Evolutionary conservation across 2,113 vertebrate genomes (phyloP), one percentile per base, ranked within the genome.

Genomic region (Anhinga rufa): DNA sequence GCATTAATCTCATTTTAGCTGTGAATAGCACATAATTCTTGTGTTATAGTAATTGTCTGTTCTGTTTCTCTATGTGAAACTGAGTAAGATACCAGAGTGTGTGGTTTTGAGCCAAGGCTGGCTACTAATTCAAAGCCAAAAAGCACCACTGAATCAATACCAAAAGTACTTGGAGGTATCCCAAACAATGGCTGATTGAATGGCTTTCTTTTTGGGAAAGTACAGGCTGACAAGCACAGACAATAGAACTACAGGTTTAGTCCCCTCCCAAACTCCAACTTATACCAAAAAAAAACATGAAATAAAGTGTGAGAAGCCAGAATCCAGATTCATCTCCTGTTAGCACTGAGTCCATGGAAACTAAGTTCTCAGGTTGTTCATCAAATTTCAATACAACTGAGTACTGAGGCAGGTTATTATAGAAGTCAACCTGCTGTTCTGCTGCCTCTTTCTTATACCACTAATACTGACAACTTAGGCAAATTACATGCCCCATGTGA

Each of bases 51-150:
- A 52, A 82, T 76, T 61, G 20, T 86, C 72, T 71, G 16, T 81
- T 94, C 55, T 81, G 25, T 52, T 82, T 31, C 25, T 79, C 54
- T 34, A 40, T 82, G 36, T 1, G 7, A 82, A 91, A 87, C 46
- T 40, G 38, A 64, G 2, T 68, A 69, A 91, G 36, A 66, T 62
- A 82, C 17, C 25, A 34, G 44, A 72, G 7, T 31, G 18, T 3
- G 0, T 4, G 2, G 64, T 93, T 88, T 44, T 87, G 61, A 89
- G 69, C 74, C 61, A 82, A 72, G 52, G 18, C 52, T 84, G 36
- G 20, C 91, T 91, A 20, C 66, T 54, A 40, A 87, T 82, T 94
- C 91, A 89, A 93, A 82, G 65, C 38, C 36, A 57, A 72, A 91
- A 82, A 79, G 31, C 40, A 18, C 9, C 55, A 76, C 34, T 92